A percentile compares a stretch with the other conserved stretches of the same genome.
Conservation (phyloP, 2,113 vertebrate species). For the Calypte anna region DNA sequence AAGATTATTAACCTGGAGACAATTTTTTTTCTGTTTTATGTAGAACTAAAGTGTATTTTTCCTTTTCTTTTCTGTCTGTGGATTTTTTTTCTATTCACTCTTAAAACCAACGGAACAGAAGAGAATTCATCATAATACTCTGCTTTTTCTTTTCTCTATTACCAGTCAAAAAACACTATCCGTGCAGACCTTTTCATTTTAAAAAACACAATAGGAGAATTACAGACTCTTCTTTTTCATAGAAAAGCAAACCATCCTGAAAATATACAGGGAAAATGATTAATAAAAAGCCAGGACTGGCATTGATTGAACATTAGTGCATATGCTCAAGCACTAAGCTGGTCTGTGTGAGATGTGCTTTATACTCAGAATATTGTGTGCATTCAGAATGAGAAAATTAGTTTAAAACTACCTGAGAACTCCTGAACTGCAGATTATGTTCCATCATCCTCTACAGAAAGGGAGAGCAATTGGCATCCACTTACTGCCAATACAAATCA, state of each 20-base stretch:
- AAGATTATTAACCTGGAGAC: background rate
- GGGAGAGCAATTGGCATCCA: background rate
- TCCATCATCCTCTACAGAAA: background rate
- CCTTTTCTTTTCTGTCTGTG: background rate
- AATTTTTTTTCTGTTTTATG: background rate
- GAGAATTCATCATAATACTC: background rate
- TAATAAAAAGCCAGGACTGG: background rate
- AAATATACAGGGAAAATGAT: slow-evolving; percentile 8
- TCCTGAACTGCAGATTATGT: slow-evolving; percentile 33
- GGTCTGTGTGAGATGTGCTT: background rate
- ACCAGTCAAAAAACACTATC: background rate
- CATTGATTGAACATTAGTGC: slow-evolving; percentile 7
- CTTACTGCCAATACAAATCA: background rate
- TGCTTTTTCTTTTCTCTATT: background rate
- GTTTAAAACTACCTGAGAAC: slow-evolving; percentile 18
- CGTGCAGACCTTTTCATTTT: background rate
- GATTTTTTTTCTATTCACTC: background rate
- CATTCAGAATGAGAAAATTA: slow-evolving; percentile 28
- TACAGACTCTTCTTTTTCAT: background rate
- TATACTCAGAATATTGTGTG: background rate
- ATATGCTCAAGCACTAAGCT: background rate
- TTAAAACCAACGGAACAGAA: background rate
- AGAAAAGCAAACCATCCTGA: background rate
- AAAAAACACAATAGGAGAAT: background rate
- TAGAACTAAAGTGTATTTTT: background rate